Percentiles rank a stretch among this genome's conserved stretches.
Conservation (phyloP, 2,113 vertebrate genomes). For the Heloderma charlesbogerti region DNA sequence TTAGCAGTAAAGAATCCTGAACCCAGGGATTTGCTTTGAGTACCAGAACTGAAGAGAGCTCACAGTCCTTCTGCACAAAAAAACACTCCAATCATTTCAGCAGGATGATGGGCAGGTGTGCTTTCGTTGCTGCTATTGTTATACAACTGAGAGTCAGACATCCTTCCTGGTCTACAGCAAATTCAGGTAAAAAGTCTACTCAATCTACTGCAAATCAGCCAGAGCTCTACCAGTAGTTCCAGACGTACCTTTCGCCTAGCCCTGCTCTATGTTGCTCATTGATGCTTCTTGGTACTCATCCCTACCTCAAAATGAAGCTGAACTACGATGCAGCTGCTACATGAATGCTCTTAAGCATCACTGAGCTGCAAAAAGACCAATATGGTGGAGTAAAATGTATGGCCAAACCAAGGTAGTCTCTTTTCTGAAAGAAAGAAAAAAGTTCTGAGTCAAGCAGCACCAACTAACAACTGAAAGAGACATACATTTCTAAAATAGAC, state of each 20-base stretch:
- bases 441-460: not conserved
- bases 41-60: not conserved
- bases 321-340: not conserved
- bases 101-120: not conserved
- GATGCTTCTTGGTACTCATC: not conserved
- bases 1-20: not conserved
- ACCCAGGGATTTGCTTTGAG: not conserved
- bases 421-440: not conserved
- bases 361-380: not conserved
- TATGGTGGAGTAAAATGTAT: not conserved
- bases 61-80: not conserved
- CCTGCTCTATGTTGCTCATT: not conserved
- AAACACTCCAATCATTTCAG: not conserved
- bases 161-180: too few relatives aligned
- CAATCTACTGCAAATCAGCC: too few relatives aligned
- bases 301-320: not conserved
- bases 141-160: too few relatives aligned
- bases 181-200: too few relatives aligned
- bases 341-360: not conserved
- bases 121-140: too few relatives aligned
- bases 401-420: not conserved
- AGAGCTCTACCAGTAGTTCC: too few relatives aligned
- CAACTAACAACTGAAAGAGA: not conserved
- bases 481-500: not conserved
- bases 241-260: too few relatives aligned